These are phyloP conservation scores for Pollenia griseotomentosa DNA, from an alignment of 2,888 invertebrate genomes.

Conservation along the genomic window DNA sequence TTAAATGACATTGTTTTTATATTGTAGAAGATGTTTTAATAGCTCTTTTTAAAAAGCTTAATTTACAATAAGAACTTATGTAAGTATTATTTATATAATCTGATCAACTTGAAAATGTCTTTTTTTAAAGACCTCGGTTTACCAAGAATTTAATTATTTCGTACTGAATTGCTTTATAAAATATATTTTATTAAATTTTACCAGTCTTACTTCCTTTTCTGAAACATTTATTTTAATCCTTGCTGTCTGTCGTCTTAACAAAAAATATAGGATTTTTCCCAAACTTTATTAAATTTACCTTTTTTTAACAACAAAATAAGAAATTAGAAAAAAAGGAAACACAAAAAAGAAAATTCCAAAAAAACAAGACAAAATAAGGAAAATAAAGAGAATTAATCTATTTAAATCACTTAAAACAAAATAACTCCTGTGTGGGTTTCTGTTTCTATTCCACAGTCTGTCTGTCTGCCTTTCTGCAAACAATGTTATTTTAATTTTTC, in stretches of 20 bases:
- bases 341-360: neutral
- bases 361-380: conserved; percentile 6
- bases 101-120: no score
- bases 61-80: no score
- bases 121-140: no score
- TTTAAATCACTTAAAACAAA: conserved; percentile 55
- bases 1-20: no score
- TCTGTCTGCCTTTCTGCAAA: neutral
- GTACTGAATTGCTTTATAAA: no score
- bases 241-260: neutral
- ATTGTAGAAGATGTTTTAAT: no score
- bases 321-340: neutral
- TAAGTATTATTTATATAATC: no score
- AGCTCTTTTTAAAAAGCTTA: no score
- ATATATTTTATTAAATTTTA: no score
- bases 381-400: conserved; percentile 49
- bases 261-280: neutral
- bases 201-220: neutral
- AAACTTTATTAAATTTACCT: neutral
- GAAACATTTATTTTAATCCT: conserved; percentile 1
- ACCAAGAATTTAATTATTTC: no score
- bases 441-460: neutral
- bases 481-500: conserved; percentile 29
- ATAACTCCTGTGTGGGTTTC: neutral
- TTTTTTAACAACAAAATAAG: neutral